Evolutionary conservation across 2,888 invertebrate species (phyloP), one percentile per base, ranked within the genome.

Genomic region (Unio delphinus): DNA sequence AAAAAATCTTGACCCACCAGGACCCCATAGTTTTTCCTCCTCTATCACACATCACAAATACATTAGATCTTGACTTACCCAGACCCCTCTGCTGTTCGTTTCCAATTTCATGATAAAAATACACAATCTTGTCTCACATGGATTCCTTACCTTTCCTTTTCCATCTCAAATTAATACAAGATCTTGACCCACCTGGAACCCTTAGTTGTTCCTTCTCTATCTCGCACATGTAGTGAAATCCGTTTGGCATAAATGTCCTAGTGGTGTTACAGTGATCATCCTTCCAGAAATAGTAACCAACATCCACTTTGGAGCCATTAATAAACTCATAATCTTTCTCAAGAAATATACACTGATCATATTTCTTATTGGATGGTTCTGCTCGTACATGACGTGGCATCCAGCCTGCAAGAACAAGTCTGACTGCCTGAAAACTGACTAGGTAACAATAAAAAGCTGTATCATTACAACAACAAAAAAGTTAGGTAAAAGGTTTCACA

Each of bases 211-310:
- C 30, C 30, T 30, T 30, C 30, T 30, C 30, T 6, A 30, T 30
- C 6, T 92, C 91, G 85, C 30, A 30, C 70, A 93, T 85, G 75
- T 91, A 92, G 3, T 91, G 89, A 61, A 81, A 76, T 18, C 74
- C 77, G 57, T 76, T 65, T 34, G 30, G 57, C 58, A 75, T 20
- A 23, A 58, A 65, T 28, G 68, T 75, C 56, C 69, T 77, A 15
- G 70, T 74, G 28, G 72, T 62, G 54, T 65, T 88, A 78, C 92
- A 92, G 71, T 90, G 90, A 55, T 91, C 90, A 3, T 89, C 85
- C 62, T 83, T 81, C 88, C 88, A 89, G 81, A 70, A 89, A 69
- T 82, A 83, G 72, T 89, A 88, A 26, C 81, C 76, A 4, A 83
- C 74, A 45, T 83, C 69, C 11, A 65, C 64, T n/a, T 45, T 34